Base-by-base conservation (phyloP, 2,888 invertebrate species). In the Muscina levida region DNA sequence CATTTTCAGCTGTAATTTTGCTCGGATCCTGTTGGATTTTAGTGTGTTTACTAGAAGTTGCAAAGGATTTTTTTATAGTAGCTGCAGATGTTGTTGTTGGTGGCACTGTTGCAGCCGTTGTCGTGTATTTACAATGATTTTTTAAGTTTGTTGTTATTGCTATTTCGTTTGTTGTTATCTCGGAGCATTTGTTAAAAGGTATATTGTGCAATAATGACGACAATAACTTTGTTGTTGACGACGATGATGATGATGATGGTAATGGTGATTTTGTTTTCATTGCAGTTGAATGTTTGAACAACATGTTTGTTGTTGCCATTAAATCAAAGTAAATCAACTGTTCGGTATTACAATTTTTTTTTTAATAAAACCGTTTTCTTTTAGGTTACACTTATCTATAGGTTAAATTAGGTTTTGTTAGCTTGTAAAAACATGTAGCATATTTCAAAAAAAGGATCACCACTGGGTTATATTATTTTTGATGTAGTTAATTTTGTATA, bases 1-100 rank as follows among this genome's bases (percentile, higher is more conserved):
- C 8, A 37, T 70, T 80, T 80, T 74, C 51, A 66, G 77, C 67
- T 74, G 51, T 53, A 57, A 26, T 19, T 31, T 39, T 77, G 70
- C 42, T 37, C 39, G 65, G 73, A 70, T 42, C 70, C 70, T 53
- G 67, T 76, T 48, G 74, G 17, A 78, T 73, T 81, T 81, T 19
- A 22, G 59, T 53, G n/a, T n/a, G n/a, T n/a, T n/a, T n/a, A n/a
- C n/a, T n/a, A n/a, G n/a, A n/a, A 67, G 57, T 57, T 51, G 31
- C 53, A 57, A 48, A 48, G 62, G 44, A 66, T 71, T 70, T 53
- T 68, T 73, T 74, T 44, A 56, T 17, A 53, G 26, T 44, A 57
- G 53, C 15, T 57, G 57, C 13, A 44, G 57, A 17, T 46, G 37
- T 8, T 67, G 22, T 44, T 65, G 72, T 37, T 71, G 51, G n/a